phyloP scores from a whole-genome alignment of 2,797 vertebrate species.

The Lithobates pipiens region DNA sequence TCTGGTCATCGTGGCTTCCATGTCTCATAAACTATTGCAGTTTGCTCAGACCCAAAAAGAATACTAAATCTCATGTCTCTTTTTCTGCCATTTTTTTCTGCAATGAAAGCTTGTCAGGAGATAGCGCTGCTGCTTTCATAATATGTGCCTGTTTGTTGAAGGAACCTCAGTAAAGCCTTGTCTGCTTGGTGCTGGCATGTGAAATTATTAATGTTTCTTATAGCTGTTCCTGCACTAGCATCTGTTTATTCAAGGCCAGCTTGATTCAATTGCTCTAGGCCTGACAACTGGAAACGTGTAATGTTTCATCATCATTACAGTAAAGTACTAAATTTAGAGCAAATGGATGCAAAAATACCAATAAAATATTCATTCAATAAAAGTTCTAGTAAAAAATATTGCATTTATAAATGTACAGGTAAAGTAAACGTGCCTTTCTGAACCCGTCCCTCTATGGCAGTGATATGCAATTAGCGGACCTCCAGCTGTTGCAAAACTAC shows the following conservation, averaged over 20 bases:
- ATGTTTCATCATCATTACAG: background rate
- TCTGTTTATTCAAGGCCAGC: slow-evolving; percentile 3
- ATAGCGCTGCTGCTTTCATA: background rate
- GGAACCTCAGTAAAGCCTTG: background rate
- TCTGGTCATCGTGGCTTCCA: too few species aligned
- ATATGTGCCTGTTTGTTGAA: background rate
- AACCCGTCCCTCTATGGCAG: too few species aligned
- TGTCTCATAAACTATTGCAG: too few species aligned
- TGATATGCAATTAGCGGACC: too few species aligned
- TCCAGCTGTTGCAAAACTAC: too few species aligned
- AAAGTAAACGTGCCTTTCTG: too few species aligned
- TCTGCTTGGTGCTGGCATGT: background rate
- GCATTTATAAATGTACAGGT: background rate
- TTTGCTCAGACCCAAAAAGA: too few species aligned
- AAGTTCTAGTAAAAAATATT: background rate
- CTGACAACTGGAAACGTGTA: slow-evolving; percentile 21
- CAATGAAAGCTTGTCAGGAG: background rate
- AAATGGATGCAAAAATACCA: slow-evolving; percentile 10
- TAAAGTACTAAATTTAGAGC: slow-evolving; percentile 25
- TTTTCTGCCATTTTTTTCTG: background rate
- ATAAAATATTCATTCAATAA: slow-evolving; percentile 8
- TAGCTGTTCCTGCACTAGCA: background rate
- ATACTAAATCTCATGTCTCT: background rate
- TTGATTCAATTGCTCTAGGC: background rate
- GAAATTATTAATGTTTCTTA: slow-evolving; percentile 13